A percentile compares a stretch with the other conserved stretches of the same genome.
Evolutionary conservation across 2,797 vertebrate species (phyloP).

Genomic region (Austrolebias charrua): DNA sequence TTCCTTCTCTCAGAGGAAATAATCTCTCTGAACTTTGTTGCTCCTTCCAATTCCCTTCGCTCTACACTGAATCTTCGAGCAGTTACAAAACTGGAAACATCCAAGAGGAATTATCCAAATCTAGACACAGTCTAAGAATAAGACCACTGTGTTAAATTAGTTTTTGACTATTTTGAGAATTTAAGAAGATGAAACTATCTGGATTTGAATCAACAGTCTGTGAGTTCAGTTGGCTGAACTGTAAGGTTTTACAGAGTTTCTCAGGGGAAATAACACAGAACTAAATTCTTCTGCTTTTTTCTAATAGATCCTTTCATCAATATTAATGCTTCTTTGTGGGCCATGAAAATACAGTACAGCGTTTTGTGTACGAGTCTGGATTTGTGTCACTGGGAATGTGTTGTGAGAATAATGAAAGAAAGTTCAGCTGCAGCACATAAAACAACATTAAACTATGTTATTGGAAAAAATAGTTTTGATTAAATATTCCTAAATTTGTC

Average conservation of each 20-base stretch:
- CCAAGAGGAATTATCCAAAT: constrained; percentile 2
- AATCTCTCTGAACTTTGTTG: constrained; percentile 20
- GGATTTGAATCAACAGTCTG: constrained; percentile 18
- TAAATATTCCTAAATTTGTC: constrained; percentile 8
- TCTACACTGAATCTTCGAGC: background rate
- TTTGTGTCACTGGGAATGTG: background rate
- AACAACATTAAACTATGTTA: constrained; percentile 15
- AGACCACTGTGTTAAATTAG: background rate
- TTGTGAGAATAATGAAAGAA: background rate
- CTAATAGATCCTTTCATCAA: constrained; percentile 53
- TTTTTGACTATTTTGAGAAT: constrained; percentile 2
- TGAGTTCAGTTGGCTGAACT: constrained; percentile 13
- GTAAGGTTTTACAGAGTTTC: constrained; percentile 34
- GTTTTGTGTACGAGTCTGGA: background rate
- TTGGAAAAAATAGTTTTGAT: constrained; percentile 20
- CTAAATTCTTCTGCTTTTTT: constrained; percentile 40
- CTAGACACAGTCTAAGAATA: constrained; percentile 1
- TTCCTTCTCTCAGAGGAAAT: constrained; percentile 47
- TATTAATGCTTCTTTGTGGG: constrained; percentile 52
- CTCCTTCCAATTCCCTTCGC: constrained; percentile 1
- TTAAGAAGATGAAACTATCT: constrained; percentile 12
- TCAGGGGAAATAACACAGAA: constrained; percentile 64
- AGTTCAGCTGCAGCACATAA: constrained; percentile 7
- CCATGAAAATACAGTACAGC: constrained; percentile 35
- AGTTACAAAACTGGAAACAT: background rate